Base-by-base conservation (phyloP, 2,888 invertebrate species). In the Digitonthophagus gazella region DNA sequence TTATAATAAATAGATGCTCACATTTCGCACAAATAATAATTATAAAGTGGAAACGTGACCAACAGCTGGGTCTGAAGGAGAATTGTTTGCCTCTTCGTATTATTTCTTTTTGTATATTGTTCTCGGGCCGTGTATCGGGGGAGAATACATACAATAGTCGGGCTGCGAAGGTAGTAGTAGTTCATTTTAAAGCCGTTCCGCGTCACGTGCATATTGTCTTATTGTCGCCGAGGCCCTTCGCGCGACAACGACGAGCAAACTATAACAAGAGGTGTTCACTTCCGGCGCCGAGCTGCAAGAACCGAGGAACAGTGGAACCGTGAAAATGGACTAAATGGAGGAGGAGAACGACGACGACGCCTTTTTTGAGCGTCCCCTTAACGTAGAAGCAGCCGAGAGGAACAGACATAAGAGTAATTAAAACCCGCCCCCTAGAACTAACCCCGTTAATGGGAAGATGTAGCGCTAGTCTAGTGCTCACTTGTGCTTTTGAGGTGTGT, bases 391-490 rank as follows among this genome's bases (percentile, higher is more conserved):
- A 58, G 58, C 18, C 58, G 58, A 58, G 58, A 15, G 18, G 58
- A 15, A 44, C 65, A 65, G 68, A 69, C 68, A 19, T 69, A 55
- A 20, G 65, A 69, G 68, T 69, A 69, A 69, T 69, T 69, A 66
- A 69, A 69, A 69, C 65, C 58, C 61, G 61, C 20, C 20, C 18
- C 61, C 20, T 61, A 20, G 61, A 61, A 61, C 16, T 61, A 61
- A 61, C 16, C 61, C 61, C 19, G 16, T 61, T 19, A 61, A 19
- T 61, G 61, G 18, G 20, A 61, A 18, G 61, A 61, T n/a, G 61
- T 20, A 20, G 16, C 3, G 61, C n/a, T 5, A 61, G 61, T 44
- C 28, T 44, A 44, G 28, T 44, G 28, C 11, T 44, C 11, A 44
- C 28, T 44, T 44, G 28, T 44, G 11, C 3, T 8, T 44, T 44